Conservation (phyloP, 2,113 vertebrate genomes). For the Aptenodytes patagonicus region DNA sequence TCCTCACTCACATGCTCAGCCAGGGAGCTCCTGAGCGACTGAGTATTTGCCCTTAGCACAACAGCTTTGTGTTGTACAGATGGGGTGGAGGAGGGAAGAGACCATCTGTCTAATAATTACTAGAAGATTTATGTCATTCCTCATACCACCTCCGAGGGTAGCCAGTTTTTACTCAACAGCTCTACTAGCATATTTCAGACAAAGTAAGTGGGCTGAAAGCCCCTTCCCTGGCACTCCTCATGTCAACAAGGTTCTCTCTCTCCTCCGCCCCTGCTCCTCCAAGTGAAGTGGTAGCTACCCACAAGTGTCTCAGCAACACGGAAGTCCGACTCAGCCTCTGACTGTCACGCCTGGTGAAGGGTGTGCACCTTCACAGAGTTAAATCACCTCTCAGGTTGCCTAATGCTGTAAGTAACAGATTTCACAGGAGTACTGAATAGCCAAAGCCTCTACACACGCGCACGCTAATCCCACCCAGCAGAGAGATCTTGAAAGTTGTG, state of each 20-base stretch:
- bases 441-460: background rate
- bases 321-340: background rate
- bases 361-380: background rate
- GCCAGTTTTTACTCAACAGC: background rate
- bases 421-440: background rate
- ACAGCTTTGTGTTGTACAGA: background rate
- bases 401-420: background rate
- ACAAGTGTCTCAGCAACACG: constrained; percentile 63
- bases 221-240: background rate
- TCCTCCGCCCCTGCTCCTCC: background rate
- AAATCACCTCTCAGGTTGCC: constrained; percentile 5
- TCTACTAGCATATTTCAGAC: background rate
- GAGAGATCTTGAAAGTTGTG: background rate
- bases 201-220: background rate
- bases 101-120: constrained; percentile 49
- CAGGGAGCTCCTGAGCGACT: background rate
- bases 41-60: background rate
- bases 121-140: background rate
- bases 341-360: constrained; percentile 17
- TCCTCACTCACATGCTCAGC: constrained; percentile 55
- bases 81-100: constrained; percentile 24
- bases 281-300: constrained; percentile 73
- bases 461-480: background rate
- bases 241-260: background rate
- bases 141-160: background rate